phyloP scores from a whole-genome alignment of 2,888 invertebrate genomes.

The Phymatocera aterrima region DNA sequence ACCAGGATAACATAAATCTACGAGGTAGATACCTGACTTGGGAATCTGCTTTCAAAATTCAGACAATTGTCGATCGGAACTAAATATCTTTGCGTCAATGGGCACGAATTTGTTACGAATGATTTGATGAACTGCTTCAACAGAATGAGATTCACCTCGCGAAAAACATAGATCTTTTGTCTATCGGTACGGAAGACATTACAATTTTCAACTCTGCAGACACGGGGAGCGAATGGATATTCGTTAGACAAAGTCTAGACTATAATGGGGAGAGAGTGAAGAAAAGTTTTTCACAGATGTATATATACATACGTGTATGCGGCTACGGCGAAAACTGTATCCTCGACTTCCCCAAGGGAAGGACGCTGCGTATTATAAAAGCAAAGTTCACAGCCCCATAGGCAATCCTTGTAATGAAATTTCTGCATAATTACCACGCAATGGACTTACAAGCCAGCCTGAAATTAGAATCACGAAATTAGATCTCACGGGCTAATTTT shows the following conservation, averaged over 20 bases:
- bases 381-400: slow-evolving; percentile 7
- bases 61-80: no score
- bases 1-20: neutral
- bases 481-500: slow-evolving; percentile 5
- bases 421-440: slow-evolving; percentile 16
- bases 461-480: neutral
- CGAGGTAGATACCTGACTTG: no score
- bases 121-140: no score
- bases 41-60: neutral
- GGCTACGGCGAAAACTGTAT: neutral
- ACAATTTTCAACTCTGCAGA: no score
- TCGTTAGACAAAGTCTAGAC: neutral
- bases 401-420: slow-evolving; percentile 16
- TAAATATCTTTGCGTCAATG: no score
- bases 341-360: neutral
- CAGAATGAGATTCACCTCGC: no score
- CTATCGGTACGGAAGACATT: no score
- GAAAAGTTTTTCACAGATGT: neutral
- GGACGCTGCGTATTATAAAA: neutral
- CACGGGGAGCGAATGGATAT: no score
- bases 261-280: neutral
- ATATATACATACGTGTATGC: no score
- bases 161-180: no score
- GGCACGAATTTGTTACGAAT: no score
- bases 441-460: neutral